A percentile compares a stretch with the other conserved stretches of the same genome.
phyloP scores from a whole-genome alignment of 2,888 invertebrate genomes.

The Scotopteryx bipunctaria region DNA sequence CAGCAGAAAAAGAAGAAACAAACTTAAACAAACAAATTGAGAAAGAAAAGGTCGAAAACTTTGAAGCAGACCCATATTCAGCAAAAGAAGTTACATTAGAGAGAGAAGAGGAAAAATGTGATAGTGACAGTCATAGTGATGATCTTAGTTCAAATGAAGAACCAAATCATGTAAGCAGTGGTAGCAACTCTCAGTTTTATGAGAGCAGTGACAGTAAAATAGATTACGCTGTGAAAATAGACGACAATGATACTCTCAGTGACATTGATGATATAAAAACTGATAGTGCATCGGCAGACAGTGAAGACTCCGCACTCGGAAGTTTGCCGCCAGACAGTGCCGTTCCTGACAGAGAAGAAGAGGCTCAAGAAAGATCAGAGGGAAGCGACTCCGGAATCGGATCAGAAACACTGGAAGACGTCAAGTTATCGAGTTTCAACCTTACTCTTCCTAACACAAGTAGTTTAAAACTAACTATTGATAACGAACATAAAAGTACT shows the following conservation, averaged over 20 bases:
- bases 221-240: conserved; percentile 76
- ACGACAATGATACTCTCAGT: conserved; percentile 79
- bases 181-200: conserved; percentile 77
- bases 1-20: conserved; percentile 35
- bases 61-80: conserved; percentile 50
- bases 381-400: conserved; percentile 94
- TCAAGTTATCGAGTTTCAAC: conserved; percentile 65
- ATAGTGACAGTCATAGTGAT: conserved; percentile 74
- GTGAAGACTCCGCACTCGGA: conserved; percentile 85
- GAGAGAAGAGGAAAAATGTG: conserved; percentile 70
- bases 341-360: conserved; percentile 80
- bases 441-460: conserved; percentile 61
- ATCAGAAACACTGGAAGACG: conserved; percentile 87
- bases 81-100: too few relatives aligned
- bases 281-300: conserved; percentile 81
- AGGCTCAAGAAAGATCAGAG: conserved; percentile 88
- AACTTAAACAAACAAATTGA: neutral
- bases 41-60: conserved; percentile 37
- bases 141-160: conserved; percentile 71
- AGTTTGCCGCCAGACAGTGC: conserved; percentile 80
- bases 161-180: conserved; percentile 67
- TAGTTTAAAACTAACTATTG: conserved; percentile 43
- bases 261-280: conserved; percentile 81
- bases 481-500: conserved; percentile 39
- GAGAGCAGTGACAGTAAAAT: conserved; percentile 79